These are phyloP conservation scores for Chrysolina haemoptera DNA, from an alignment of 2,888 invertebrate genomes.

Conservation along the genomic window DNA sequence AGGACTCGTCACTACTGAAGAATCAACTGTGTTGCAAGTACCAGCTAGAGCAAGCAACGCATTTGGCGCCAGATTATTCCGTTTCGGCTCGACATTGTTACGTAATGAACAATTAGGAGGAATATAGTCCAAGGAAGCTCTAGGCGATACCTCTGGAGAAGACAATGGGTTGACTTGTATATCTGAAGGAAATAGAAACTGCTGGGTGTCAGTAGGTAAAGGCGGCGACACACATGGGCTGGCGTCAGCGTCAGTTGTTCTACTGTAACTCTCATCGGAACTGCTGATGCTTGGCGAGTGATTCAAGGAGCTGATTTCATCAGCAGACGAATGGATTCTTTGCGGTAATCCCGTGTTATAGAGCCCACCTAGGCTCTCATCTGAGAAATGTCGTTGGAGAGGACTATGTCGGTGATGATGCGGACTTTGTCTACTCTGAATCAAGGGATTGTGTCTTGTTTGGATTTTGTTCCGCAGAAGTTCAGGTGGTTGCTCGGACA, in stretches of 20 bases:
- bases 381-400: slow-evolving; percentile 78
- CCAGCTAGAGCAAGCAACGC: slow-evolving; percentile 72
- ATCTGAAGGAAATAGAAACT: slow-evolving; percentile 77
- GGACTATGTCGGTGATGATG: slow-evolving; percentile 66
- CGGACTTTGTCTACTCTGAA: slow-evolving; percentile 61
- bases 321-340: slow-evolving; percentile 84
- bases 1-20: slow-evolving; percentile 70
- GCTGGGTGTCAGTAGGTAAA: slow-evolving; percentile 70
- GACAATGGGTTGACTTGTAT: slow-evolving; percentile 72
- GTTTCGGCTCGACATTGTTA: slow-evolving; percentile 62
- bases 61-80: slow-evolving; percentile 72
- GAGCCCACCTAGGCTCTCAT: slow-evolving; percentile 75
- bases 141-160: slow-evolving; percentile 67
- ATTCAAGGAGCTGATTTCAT: slow-evolving; percentile 86
- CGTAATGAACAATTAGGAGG: slow-evolving; percentile 70
- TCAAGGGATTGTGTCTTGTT: slow-evolving; percentile 62
- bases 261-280: slow-evolving; percentile 88
- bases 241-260: slow-evolving; percentile 83
- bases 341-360: slow-evolving; percentile 68
- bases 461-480: slow-evolving; percentile 64
- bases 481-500: slow-evolving; percentile 63
- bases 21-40: slow-evolving; percentile 70
- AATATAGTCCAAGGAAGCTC: slow-evolving; percentile 71
- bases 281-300: slow-evolving; percentile 88
- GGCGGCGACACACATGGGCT: slow-evolving; percentile 72